phyloP scores from a whole-genome alignment of 2,888 invertebrate species.

The Merodon equestris region DNA sequence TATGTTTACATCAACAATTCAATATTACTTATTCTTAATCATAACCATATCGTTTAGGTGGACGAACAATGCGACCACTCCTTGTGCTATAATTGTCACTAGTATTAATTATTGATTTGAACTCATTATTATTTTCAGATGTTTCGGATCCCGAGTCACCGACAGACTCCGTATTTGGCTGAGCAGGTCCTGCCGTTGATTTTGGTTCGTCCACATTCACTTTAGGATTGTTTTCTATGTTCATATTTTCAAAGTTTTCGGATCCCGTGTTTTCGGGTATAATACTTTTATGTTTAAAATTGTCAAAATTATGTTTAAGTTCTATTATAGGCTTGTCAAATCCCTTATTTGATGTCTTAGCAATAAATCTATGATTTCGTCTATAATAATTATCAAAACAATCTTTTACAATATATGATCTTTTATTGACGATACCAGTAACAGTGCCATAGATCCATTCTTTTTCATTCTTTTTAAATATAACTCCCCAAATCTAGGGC shows the following conservation, averaged over 20 bases:
- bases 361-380: not conserved
- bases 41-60: constrained; percentile 20
- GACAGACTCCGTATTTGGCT: not conserved
- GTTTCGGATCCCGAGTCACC: not conserved
- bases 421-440: too few relatives aligned
- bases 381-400: not conserved
- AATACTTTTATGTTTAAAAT: too few relatives aligned
- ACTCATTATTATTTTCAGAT: too few relatives aligned
- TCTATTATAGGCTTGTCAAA: constrained; percentile 13
- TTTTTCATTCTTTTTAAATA: not conserved
- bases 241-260: not conserved
- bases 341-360: too few relatives aligned
- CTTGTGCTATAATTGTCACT: constrained; percentile 1
- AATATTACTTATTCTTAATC: constrained; percentile 1
- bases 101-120: not conserved
- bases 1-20: too few relatives aligned
- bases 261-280: too few relatives aligned
- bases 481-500: not conserved
- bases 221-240: not conserved
- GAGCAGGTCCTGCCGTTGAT: not conserved
- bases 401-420: constrained; percentile 3
- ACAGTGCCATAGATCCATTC: too few relatives aligned
- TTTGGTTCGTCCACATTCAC: not conserved
- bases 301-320: too few relatives aligned
- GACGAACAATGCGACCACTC: constrained; percentile 15